These are phyloP conservation scores for Tipula confusa DNA, from an alignment of 2,888 invertebrate species.

Conservation along the genomic window DNA sequence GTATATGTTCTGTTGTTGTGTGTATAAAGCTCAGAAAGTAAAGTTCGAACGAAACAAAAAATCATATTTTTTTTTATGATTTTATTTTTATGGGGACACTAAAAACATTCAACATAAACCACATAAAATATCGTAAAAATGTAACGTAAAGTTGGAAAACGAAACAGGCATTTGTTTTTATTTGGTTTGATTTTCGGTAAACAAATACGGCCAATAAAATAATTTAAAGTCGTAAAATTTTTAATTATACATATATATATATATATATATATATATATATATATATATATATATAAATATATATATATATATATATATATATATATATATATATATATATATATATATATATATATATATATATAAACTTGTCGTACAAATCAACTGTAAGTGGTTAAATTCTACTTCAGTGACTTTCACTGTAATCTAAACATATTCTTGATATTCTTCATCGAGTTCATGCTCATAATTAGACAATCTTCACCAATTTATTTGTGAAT, in stretches of 20 bases:
- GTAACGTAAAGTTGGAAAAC: not conserved
- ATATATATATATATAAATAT: not conserved
- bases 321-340: not conserved
- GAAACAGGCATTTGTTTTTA: not conserved
- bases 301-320: not conserved
- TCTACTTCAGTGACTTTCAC: too few species aligned
- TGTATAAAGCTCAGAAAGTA: not conserved
- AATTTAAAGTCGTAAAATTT: not conserved
- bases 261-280: not conserved
- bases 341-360: not conserved
- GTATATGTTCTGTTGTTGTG: not conserved
- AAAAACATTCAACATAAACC: constrained; percentile 12
- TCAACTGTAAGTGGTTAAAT: too few species aligned
- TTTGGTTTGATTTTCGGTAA: not conserved
- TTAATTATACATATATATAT: not conserved
- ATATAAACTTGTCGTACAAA: too few species aligned
- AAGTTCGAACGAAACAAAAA: not conserved
- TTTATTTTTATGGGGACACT: not conserved
- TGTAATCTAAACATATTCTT: too few species aligned
- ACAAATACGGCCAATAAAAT: not conserved
- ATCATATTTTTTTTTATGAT: constrained; percentile 12
- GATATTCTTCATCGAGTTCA: too few species aligned
- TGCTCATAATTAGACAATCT: too few species aligned
- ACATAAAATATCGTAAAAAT: constrained; percentile 4
- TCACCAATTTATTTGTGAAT: too few species aligned